phyloP scores from a whole-genome alignment of 1,140 invertebrate species.

The Pentalonia nigronervosa region DNA sequence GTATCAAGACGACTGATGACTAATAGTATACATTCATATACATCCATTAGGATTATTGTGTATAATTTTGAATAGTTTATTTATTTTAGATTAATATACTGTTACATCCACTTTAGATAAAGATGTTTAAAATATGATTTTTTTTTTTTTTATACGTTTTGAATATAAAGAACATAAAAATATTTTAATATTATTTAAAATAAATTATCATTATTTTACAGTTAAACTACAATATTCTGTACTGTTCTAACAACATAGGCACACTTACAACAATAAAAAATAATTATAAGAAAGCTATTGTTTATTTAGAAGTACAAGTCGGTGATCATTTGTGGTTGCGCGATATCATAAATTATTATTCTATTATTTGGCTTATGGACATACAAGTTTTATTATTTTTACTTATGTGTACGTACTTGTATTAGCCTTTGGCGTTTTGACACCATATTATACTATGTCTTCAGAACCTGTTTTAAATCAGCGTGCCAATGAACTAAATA shows the following conservation, averaged over 20 bases:
- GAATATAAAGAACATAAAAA: not conserved
- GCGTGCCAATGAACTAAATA: not conserved
- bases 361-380: not conserved
- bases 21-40: not conserved
- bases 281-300: not conserved
- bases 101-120: not conserved
- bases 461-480: not conserved
- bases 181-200: not conserved
- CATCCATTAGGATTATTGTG: not conserved
- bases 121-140: not conserved
- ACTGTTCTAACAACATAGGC: not conserved
- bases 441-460: not conserved
- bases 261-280: not conserved
- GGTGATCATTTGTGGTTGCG: not conserved
- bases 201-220: not conserved
- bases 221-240: not conserved
- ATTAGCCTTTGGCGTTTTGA: not conserved
- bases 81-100: not conserved
- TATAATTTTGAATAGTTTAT: not conserved
- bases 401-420: not conserved
- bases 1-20: not conserved
- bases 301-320: not conserved
- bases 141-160: not conserved
- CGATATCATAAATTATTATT: not conserved
- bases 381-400: slow-evolving; percentile 4